A percentile compares a stretch with the other conserved stretches of the same genome.
These are phyloP conservation scores for Plagodis dolabraria DNA, from an alignment of 2,888 invertebrate species.

Conservation along the genomic window DNA sequence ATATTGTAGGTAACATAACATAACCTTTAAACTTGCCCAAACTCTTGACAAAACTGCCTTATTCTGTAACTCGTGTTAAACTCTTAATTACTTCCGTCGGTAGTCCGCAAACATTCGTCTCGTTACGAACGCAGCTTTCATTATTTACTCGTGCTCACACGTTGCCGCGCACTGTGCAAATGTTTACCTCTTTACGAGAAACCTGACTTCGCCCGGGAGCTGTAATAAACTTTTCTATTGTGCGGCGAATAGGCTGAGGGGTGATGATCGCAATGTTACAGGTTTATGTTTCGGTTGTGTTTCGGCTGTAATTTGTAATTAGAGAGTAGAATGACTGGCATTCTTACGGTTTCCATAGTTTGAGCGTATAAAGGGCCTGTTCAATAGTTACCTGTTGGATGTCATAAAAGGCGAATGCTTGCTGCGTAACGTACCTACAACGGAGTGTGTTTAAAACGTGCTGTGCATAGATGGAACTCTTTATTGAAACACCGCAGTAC, in stretches of 20 bases:
- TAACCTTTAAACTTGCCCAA: constrained; percentile 27
- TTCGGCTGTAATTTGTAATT: constrained; percentile 27
- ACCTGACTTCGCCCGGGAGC: constrained; percentile 74
- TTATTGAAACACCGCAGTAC: no score
- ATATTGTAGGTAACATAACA: no score
- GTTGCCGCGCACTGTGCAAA: constrained; percentile 68
- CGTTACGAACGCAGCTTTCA: constrained; percentile 74
- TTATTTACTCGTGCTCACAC: constrained; percentile 77
- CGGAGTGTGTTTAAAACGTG: no score
- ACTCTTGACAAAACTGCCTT: constrained; percentile 66
- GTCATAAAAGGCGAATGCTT: no score
- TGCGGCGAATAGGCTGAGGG: constrained; percentile 47
- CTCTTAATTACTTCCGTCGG: constrained; percentile 79
- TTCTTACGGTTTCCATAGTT: no score
- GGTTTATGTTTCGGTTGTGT: constrained; percentile 46
- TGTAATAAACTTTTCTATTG: constrained; percentile 80
- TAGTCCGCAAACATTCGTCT: constrained; percentile 80
- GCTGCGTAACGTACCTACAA: no score
- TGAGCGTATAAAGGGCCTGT: no score
- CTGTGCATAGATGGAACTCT: no score
- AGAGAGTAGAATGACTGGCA: no score
- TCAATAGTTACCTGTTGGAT: no score
- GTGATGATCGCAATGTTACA: constrained; percentile 50
- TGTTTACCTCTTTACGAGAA: constrained; percentile 79
- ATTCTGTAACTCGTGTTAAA: constrained; percentile 70